Percentiles rank a stretch among this genome's conserved stretches.
Conservation (phyloP, 2,888 invertebrate species). For the Coleophora deauratella region DNA sequence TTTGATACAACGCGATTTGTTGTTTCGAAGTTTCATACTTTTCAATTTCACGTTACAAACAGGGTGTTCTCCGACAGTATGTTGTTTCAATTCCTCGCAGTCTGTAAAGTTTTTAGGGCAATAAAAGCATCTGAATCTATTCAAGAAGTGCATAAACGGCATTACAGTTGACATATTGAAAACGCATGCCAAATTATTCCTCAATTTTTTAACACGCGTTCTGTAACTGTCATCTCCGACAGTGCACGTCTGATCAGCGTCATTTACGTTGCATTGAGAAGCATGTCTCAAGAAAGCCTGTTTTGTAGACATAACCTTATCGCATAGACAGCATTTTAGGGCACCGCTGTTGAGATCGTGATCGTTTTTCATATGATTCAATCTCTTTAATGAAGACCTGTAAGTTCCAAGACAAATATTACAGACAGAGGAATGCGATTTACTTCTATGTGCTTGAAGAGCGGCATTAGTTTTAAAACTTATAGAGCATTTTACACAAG, state of each 20-base stretch:
- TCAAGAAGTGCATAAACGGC: conserved; percentile 53
- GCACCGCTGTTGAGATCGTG: conserved; percentile 28
- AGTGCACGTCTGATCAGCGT: conserved; percentile 13
- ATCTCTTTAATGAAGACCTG: conserved; percentile 31
- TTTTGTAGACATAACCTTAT: conserved; percentile 37
- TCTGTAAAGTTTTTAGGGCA: conserved; percentile 48
- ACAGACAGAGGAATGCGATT: conserved; percentile 41
- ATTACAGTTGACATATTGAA: conserved; percentile 52
- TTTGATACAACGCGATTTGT: conserved; percentile 47
- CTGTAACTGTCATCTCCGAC: conserved; percentile 22
- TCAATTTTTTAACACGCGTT: conserved; percentile 32
- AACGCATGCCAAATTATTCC: conserved; percentile 40
- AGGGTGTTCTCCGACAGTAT: conserved; percentile 43
- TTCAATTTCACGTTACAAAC: conserved; percentile 42
- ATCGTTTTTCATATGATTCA: conserved; percentile 45
- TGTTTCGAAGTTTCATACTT: conserved; percentile 42
- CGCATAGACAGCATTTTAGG: conserved; percentile 44
- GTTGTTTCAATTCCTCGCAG: conserved; percentile 43
- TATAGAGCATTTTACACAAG: conserved; percentile 36
- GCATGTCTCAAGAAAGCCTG: conserved; percentile 45
- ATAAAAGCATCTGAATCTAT: conserved; percentile 53
- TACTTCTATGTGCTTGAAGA: conserved; percentile 37
- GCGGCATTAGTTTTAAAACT: conserved; percentile 29
- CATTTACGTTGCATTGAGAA: conserved; percentile 29
- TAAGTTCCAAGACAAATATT: conserved; percentile 49